These are phyloP conservation scores for Cryptus armator DNA, from an alignment of 2,888 invertebrate species.

Conservation along the genomic window DNA sequence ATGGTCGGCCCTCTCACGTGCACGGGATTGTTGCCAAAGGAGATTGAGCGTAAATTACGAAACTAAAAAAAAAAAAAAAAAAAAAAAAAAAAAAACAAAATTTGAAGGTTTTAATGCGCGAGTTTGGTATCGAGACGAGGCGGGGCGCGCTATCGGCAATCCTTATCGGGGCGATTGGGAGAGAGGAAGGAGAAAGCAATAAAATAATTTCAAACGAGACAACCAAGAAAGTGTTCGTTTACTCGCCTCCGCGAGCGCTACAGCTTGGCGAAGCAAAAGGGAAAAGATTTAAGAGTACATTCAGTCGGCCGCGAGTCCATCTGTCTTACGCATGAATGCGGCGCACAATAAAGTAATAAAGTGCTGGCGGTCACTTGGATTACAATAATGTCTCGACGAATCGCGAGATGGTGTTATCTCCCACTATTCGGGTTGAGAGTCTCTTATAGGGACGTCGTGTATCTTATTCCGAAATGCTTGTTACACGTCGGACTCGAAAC, in stretches of 20 bases:
- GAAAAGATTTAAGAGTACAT: slow-evolving; percentile 64
- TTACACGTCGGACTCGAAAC: slow-evolving; percentile 14
- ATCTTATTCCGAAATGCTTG: slow-evolving; percentile 38
- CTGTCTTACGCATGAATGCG: slow-evolving; percentile 64
- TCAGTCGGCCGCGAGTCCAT: slow-evolving; percentile 55
- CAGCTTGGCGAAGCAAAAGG: slow-evolving; percentile 27
- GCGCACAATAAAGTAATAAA: slow-evolving; percentile 66
- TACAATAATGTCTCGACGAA: slow-evolving; percentile 59
- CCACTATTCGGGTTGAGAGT: background rate
- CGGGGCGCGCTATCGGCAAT: slow-evolving; percentile 5
- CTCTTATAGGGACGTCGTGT: slow-evolving; percentile 23
- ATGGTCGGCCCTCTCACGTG: too few species aligned
- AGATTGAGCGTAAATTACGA: background rate
- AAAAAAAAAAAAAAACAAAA: background rate
- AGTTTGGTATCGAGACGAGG: background rate
- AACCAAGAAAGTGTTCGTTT: slow-evolving; percentile 15
- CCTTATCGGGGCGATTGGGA: slow-evolving; percentile 15
- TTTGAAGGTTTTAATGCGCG: background rate
- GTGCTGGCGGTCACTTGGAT: slow-evolving; percentile 47
- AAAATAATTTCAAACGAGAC: slow-evolving; percentile 44
- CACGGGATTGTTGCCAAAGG: background rate
- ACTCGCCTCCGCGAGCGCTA: slow-evolving; percentile 4
- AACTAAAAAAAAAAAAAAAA: background rate
- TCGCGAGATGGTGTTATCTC: slow-evolving; percentile 28
- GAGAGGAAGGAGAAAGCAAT: background rate